phyloP scores from a whole-genome alignment of 2,888 invertebrate genomes.

The Trichogramma evanescens region DNA sequence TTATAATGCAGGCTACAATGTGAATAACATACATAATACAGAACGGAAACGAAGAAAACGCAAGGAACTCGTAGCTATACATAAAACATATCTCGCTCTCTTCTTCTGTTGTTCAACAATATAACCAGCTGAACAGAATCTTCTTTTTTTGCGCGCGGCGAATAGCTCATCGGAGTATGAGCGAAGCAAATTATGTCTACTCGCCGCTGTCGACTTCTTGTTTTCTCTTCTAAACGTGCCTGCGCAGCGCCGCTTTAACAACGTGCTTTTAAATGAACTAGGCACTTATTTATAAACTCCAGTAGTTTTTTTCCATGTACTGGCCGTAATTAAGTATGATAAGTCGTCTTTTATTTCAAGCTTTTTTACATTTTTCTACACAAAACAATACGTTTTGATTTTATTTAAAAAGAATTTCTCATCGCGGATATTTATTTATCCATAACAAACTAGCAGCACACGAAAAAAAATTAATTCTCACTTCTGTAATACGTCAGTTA shows the following conservation, averaged over 20 bases:
- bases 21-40: too few relatives aligned
- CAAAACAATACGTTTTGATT: too few relatives aligned
- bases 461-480: too few relatives aligned
- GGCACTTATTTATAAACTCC: constrained; percentile 13
- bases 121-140: constrained; percentile 6
- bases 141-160: constrained; percentile 6
- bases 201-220: not conserved
- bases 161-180: too few relatives aligned
- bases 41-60: constrained; percentile 24
- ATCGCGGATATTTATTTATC: too few relatives aligned
- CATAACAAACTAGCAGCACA: too few relatives aligned
- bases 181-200: too few relatives aligned
- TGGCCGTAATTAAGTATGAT: constrained; percentile 9
- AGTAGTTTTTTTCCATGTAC: not conserved
- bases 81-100: constrained; percentile 3
- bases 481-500: too few relatives aligned
- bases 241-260: not conserved
- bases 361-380: too few relatives aligned
- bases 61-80: not conserved
- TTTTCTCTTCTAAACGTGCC: too few relatives aligned
- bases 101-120: not conserved
- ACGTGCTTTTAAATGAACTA: constrained; percentile 8
- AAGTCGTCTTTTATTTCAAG: constrained; percentile 2
- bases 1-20: too few relatives aligned
- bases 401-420: too few relatives aligned